phyloP scores from a whole-genome alignment of 2,113 vertebrate species.

The Onychorhynchus coronatus region DNA sequence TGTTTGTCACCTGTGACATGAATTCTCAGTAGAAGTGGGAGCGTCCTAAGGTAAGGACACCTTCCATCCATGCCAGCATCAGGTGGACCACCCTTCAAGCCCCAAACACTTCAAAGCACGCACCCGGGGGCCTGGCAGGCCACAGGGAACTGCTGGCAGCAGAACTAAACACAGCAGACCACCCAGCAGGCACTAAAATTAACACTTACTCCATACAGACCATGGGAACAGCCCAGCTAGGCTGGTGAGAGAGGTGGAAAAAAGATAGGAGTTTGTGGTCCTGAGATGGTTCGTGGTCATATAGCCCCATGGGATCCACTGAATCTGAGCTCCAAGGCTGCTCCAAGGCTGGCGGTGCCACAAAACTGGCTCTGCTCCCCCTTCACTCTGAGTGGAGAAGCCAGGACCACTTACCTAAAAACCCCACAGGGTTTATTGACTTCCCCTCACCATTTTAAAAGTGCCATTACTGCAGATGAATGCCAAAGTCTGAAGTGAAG shows the following conservation, averaged over 20 bases:
- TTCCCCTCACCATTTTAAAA: not conserved
- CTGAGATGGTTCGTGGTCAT: not conserved
- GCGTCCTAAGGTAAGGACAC: not conserved
- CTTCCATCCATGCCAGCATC: not conserved
- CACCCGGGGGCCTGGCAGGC: not conserved
- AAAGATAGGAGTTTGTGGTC: not conserved
- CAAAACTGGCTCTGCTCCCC: not conserved
- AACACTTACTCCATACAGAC: not conserved
- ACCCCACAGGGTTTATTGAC: not conserved
- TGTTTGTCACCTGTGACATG: not conserved
- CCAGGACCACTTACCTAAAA: not conserved
- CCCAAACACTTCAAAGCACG: not conserved
- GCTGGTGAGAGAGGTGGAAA: not conserved
- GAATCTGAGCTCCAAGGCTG: not conserved
- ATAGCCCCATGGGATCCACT: not conserved
- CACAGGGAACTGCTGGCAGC: not conserved
- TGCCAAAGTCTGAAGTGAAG: not conserved
- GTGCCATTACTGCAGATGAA: not conserved
- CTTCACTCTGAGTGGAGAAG: not conserved
- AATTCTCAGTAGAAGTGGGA: not conserved
- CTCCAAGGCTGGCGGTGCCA: not conserved
- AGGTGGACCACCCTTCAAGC: not conserved
- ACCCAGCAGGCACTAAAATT: fast-evolving
- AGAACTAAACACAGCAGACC: not conserved
- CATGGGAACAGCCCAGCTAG: not conserved